Base-by-base conservation (phyloP, 2,113 vertebrate species). In the Bolborhynchus lineola region DNA sequence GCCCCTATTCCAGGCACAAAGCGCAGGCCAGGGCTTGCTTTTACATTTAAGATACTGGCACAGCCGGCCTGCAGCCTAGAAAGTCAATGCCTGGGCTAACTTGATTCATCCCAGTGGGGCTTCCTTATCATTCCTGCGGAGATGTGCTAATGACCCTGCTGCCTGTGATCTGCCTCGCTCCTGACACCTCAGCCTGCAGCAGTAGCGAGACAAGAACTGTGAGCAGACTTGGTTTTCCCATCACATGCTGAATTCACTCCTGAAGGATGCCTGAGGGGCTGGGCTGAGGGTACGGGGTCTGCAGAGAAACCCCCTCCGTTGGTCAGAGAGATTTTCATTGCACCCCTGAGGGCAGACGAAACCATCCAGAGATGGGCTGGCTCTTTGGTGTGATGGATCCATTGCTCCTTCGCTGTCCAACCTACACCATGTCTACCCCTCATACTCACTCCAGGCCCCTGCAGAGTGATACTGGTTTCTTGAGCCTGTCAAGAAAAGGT, bases 1-100 rank as follows among this genome's bases (percentile, higher is more conserved):
- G 69, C 41, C 90, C 77, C 29, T 94, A 33, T 53, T 17, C 60
- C 35, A 71, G 53, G 76, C 60, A 86, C 37, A 88, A 94, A 85
- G 21, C 82, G 68, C 0, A 5, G 70, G 69, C 60, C 82, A 71
- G 72, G 47, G 49, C 75, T 88, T 83, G 62, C 82, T 82, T 94
- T 94, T 59, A 75, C 57, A n/a, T 70, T 86, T 78, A 55, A 68
- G 64, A 83, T 94, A 86, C 77, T 96, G 92, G 75, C 88, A 90
- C 24, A 82, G 67, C n/a, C 91, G 92, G 79, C 60, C 55, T 71
- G 92, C 60, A 94, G 79, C 72, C 88, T 68, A 60, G 49, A n/a
- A 78, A 88, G 68, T 69, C 55, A 59, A 78, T 35, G 26, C 59
- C 78, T 91, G 67, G 70, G 53, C 53, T 92, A 71, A 76, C 80